Conservation (phyloP, 1,140 invertebrate species). For the Araneus ventricosus region DNA sequence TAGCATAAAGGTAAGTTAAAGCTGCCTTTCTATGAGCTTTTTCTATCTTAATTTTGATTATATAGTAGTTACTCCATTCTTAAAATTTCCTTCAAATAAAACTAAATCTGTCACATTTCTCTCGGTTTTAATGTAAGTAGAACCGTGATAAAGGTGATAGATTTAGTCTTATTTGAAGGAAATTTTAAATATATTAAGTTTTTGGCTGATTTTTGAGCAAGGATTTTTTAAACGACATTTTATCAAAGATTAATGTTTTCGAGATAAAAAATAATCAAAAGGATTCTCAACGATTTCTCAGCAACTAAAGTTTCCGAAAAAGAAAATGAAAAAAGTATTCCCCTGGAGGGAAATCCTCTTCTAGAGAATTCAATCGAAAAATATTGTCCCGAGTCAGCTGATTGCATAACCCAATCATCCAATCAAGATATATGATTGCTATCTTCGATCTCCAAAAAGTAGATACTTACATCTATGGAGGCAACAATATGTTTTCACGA, state of each 20-base stretch:
- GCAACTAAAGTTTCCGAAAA: not conserved
- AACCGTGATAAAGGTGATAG: not conserved
- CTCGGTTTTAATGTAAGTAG: not conserved
- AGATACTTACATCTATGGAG: not conserved
- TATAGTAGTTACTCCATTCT: too few species aligned
- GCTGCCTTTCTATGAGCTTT: too few species aligned
- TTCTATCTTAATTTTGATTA: too few species aligned
- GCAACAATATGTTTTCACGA: constrained; percentile 28
- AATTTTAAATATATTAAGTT: too few species aligned
- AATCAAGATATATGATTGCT: constrained; percentile 28
- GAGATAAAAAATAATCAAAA: not conserved
- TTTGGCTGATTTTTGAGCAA: not conserved
- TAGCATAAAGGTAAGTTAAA: too few species aligned
- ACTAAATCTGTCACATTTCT: not conserved
- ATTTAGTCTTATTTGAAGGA: not conserved
- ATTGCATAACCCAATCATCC: constrained; percentile 31
- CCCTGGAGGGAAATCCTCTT: not conserved
- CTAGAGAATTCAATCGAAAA: constrained; percentile 22
- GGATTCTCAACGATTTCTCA: not conserved
- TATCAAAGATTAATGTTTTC: too few species aligned
- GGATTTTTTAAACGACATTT: too few species aligned
- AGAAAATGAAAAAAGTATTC: not conserved
- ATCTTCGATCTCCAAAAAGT: not conserved
- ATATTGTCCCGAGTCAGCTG: constrained; percentile 54
- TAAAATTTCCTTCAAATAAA: not conserved